Conservation (phyloP, 2,797 vertebrate genomes). For the Odontamblyopus lacepedii region DNA sequence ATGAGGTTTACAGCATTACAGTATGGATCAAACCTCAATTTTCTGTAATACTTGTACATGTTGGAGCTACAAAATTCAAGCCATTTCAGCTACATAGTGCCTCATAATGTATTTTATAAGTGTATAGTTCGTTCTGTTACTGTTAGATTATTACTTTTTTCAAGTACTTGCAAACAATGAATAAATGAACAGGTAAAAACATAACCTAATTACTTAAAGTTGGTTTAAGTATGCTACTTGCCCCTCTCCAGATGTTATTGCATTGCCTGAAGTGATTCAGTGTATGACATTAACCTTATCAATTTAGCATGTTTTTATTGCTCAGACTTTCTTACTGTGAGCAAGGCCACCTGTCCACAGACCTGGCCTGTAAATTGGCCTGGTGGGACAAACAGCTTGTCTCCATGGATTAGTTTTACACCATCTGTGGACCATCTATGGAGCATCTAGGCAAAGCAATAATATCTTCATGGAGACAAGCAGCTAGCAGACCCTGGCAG, state of each 20-base stretch:
- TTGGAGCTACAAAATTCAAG: not conserved
- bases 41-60: no score
- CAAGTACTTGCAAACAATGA: not conserved
- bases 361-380: no score
- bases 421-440: no score
- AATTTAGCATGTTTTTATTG: no score
- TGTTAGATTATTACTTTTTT: not conserved
- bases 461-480: not conserved
- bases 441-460: no score
- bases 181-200: not conserved
- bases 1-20: no score
- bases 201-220: not conserved
- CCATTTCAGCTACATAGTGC: not conserved
- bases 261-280: not conserved
- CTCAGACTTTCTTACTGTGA: no score
- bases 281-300: not conserved
- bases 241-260: not conserved
- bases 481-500: not conserved
- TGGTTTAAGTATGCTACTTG: not conserved
- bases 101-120: not conserved
- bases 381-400: no score
- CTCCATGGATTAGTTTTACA: no score
- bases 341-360: no score
- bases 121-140: not conserved
- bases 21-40: no score